These are phyloP conservation scores for Ecliptopera silaceata DNA, from an alignment of 2,888 invertebrate species.

Conservation along the genomic window DNA sequence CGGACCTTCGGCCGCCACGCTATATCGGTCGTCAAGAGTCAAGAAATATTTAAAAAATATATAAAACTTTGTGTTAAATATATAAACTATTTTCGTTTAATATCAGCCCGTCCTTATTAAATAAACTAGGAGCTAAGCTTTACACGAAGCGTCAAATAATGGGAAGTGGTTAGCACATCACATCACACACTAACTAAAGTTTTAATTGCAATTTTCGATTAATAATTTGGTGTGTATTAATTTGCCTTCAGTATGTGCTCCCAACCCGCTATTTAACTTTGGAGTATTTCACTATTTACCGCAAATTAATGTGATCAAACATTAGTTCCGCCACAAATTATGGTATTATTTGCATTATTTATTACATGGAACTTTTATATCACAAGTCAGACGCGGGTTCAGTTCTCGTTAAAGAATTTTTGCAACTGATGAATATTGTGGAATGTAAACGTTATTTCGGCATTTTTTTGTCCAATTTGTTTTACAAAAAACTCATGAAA, in stretches of 20 bases:
- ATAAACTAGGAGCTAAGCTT: conserved; percentile 22
- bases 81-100: too few relatives aligned
- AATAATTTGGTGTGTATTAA: conserved; percentile 13
- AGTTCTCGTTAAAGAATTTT: too few relatives aligned
- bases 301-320: conserved; percentile 11
- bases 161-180: conserved; percentile 17
- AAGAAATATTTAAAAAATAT: too few relatives aligned
- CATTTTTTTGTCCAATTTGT: too few relatives aligned
- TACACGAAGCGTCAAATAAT: conserved; percentile 19
- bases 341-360: not conserved
- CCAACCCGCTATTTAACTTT: conserved; percentile 3
- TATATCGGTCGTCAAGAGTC: too few relatives aligned
- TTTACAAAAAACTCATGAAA: too few relatives aligned
- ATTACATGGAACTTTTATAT: not conserved
- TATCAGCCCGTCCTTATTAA: conserved; percentile 12
- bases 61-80: too few relatives aligned
- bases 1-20: too few relatives aligned
- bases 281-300: conserved; percentile 1
- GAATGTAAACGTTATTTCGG: too few relatives aligned
- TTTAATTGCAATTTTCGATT: conserved; percentile 24
- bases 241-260: conserved; percentile 7
- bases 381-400: too few relatives aligned
- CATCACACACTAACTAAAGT: conserved; percentile 17
- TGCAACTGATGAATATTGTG: too few relatives aligned
- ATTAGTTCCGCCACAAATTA: conserved; percentile 6